phyloP scores from a whole-genome alignment of 2,113 vertebrate genomes.

The Tupaia chinensis region DNA sequence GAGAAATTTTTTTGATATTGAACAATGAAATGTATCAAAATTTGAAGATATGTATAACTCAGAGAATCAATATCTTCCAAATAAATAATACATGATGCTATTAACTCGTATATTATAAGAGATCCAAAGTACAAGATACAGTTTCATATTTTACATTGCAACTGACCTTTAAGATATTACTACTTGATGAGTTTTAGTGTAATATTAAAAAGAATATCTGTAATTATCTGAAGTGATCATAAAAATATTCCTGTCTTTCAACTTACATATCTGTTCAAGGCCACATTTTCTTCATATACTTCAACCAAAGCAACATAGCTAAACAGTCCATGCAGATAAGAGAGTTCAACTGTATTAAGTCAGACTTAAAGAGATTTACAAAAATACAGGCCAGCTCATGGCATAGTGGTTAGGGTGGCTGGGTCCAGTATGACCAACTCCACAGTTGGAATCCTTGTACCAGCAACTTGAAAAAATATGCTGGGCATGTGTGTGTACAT shows the following conservation, averaged over 20 bases:
- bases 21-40: neutral
- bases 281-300: neutral
- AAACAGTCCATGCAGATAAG: conserved; percentile 4
- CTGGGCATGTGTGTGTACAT: too few species aligned
- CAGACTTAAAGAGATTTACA: conserved; percentile 15
- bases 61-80: neutral
- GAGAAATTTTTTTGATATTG: conserved; percentile 26
- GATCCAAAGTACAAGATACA: neutral
- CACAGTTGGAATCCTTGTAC: too few species aligned
- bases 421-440: too few species aligned
- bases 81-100: neutral
- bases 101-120: neutral
- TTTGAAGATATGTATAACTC: conserved; percentile 33
- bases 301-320: conserved; percentile 30
- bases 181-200: conserved; percentile 17
- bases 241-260: neutral
- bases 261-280: neutral
- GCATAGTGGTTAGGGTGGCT: too few species aligned
- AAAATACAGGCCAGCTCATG: neutral
- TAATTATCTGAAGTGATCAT: neutral
- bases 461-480: too few species aligned
- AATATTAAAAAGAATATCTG: conserved; percentile 11
- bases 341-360: neutral
- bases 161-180: conserved; percentile 10
- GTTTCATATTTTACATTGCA: conserved; percentile 16